These are phyloP conservation scores for Numida meleagris DNA, from an alignment of 2,113 vertebrate genomes.

Conservation along the genomic window DNA sequence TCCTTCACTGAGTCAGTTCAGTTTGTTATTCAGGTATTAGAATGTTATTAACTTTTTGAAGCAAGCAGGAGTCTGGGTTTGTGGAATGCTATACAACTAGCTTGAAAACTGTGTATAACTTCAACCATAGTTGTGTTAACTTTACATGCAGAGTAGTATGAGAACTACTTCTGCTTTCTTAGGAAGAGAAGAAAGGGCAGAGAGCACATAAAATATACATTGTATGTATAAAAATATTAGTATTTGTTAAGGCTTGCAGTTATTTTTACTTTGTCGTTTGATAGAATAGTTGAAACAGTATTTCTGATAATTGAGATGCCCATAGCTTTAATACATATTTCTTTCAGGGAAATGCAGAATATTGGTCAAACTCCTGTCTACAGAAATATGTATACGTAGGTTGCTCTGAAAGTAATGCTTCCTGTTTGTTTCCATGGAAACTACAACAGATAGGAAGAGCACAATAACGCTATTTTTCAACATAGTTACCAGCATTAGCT, in stretches of 20 bases:
- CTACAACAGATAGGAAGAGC: too few species aligned
- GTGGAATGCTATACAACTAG: background rate
- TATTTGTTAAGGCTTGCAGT: background rate
- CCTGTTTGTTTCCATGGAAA: too few species aligned
- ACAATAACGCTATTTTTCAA: too few species aligned
- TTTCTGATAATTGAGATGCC: background rate
- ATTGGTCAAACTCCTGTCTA: background rate
- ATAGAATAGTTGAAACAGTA: background rate
- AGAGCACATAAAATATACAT: background rate
- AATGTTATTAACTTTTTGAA: background rate
- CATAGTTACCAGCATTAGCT: too few species aligned
- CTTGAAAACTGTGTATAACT: background rate
- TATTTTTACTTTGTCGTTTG: background rate
- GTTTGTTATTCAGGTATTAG: slow-evolving; percentile 5
- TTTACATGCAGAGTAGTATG: background rate
- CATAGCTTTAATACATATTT: background rate
- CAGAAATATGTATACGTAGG: background rate
- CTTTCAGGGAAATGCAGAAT: background rate
- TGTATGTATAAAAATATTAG: background rate
- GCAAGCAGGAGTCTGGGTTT: background rate
- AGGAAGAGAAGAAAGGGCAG: background rate
- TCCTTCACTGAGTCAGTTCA: background rate
- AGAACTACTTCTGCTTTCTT: background rate
- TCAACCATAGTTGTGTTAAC: background rate
- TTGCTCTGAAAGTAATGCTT: too few species aligned